These are phyloP conservation scores for Apistogramma diplotaenia DNA, from an alignment of 2,113 vertebrate genomes.

Conservation along the genomic window DNA sequence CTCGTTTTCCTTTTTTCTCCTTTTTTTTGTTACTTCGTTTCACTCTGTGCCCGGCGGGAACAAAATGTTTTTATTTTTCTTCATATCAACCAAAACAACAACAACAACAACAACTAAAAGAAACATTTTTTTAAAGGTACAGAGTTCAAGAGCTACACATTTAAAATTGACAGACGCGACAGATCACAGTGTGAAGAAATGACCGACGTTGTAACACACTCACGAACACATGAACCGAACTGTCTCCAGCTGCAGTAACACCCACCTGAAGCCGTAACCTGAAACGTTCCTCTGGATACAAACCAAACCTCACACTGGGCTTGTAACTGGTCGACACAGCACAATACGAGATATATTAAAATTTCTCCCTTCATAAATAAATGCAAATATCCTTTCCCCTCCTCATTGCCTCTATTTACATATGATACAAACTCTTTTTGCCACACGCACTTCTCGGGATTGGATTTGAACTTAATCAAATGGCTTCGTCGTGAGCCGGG, in stretches of 20 bases:
- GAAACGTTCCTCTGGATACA: conserved; percentile 39
- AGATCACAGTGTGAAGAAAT: not conserved
- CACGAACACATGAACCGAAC: conserved; percentile 17
- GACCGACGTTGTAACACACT: conserved; percentile 64
- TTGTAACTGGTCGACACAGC: conserved; percentile 74
- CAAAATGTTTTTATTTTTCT: conserved; percentile 26
- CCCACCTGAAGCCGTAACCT: conserved; percentile 73
- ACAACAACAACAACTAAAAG: conserved; percentile 9
- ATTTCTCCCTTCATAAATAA: conserved; percentile 84
- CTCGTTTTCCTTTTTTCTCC: not conserved
- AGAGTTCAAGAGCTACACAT: conserved; percentile 41
- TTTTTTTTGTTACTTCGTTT: conserved; percentile 1
- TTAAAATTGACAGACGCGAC: not conserved
- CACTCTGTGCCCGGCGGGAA: conserved; percentile 9
- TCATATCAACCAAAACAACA: conserved; percentile 43
- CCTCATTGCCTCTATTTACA: conserved; percentile 74
- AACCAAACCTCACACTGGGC: conserved; percentile 47
- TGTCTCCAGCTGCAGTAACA: conserved; percentile 70
- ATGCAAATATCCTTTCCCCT: conserved; percentile 68
- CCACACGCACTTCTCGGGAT: not conserved
- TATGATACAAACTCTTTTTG: conserved; percentile 60
- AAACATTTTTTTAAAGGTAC: not conserved
- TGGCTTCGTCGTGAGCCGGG: conserved; percentile 9
- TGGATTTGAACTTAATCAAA: conserved; percentile 10
- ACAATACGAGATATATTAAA: conserved; percentile 82